Base-by-base conservation (phyloP, 2,888 invertebrate species). In the Drosophila diplacantha region DNA sequence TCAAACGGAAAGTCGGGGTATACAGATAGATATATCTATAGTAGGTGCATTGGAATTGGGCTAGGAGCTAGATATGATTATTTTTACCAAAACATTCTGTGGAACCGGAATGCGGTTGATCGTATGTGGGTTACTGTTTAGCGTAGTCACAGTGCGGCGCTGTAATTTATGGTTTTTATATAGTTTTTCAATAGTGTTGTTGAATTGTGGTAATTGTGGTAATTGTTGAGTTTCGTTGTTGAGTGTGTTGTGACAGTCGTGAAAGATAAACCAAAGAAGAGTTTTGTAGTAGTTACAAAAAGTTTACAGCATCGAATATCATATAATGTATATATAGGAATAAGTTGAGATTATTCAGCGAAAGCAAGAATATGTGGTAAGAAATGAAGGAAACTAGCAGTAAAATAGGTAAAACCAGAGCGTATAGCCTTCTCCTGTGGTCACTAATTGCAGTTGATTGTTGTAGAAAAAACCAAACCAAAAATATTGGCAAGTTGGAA, bases 61-160 rank as follows among this genome's bases (percentile, higher is more conserved):
- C 44, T 50, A 50, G 38, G 47, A 55, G 16, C 47, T 78, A 79
- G 71, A 72, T 74, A 79, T 71, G 71, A 77, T 74, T 81, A 73
- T 83, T 85, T 85, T 88, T 88, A 88, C 88, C 88, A 88, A 88
- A 87, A 88, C 88, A 86, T 88, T 88, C 85, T 88, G 88, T 85
- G 88, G 88, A 83, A 88, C 88, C 88, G 88, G 88, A 86, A 88
- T 88, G 87, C 88, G 88, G 88, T 88, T 88, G 88, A 88, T 86
- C 88, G 88, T 87, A 88, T 88, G 88, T 88, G 88, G 88, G 86
- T 82, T 85, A 88, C 87, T 88, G 87, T 88, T 88, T 87, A 88
- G 87, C 87, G 88, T 88, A 86, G 88, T 86, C 88, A 88, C 88
- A 85, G 88, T 87, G 87, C 88, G 88, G 87, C 88, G 88, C 88